Evolutionary conservation across 1,140 invertebrate species (phyloP).

Genomic region (Papilio helenus): DNA sequence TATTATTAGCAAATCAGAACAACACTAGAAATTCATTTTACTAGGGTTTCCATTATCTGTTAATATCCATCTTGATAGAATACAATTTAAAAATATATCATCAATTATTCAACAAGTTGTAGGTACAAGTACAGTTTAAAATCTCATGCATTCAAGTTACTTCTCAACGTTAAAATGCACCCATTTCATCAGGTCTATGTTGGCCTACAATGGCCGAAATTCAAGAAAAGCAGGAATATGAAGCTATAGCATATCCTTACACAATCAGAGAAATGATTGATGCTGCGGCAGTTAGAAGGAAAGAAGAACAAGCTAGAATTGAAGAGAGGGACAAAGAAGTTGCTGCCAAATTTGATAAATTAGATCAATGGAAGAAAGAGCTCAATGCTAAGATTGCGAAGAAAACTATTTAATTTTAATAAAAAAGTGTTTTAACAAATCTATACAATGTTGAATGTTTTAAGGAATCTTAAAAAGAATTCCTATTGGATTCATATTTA

Average conservation of each 20-base stretch:
- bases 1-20: background rate
- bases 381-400: conserved; percentile 85
- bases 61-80: too few relatives aligned
- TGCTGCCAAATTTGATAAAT: conserved; percentile 84
- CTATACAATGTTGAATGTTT: background rate
- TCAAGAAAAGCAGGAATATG: conserved; percentile 84
- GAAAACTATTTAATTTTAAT: conserved; percentile 72
- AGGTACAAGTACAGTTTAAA: too few relatives aligned
- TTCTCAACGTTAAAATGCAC: background rate
- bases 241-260: conserved; percentile 84
- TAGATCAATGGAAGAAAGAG: conserved; percentile 86
- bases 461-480: background rate
- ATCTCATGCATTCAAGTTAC: too few relatives aligned
- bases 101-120: too few relatives aligned
- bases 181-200: conserved; percentile 59
- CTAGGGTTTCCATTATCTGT: too few relatives aligned
- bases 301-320: conserved; percentile 73
- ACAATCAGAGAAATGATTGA: conserved; percentile 85
- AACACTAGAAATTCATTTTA: too few relatives aligned
- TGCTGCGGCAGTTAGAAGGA: conserved; percentile 67
- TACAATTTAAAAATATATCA: too few relatives aligned
- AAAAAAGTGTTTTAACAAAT: background rate
- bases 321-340: conserved; percentile 84
- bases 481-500: background rate
- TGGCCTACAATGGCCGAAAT: conserved; percentile 83